Conservation (phyloP, 1,140 invertebrate species). For the Drosophila tropicalis region DNA sequence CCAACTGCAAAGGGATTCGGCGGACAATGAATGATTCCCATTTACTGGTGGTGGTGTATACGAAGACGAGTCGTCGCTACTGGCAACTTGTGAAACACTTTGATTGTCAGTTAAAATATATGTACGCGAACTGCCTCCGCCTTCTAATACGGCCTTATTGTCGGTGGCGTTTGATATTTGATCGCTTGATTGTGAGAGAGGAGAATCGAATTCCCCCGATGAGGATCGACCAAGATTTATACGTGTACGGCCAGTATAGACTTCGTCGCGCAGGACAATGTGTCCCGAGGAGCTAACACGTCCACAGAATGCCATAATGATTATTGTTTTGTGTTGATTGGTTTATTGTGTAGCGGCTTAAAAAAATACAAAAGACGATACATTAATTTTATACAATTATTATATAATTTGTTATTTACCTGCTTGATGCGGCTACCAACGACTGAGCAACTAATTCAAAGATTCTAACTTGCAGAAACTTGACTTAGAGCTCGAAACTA, state of each 20-base stretch:
- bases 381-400: not conserved
- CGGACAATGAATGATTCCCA: not conserved
- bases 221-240: not conserved
- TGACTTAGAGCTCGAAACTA: not conserved
- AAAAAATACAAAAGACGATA: not conserved
- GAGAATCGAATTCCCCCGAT: not conserved
- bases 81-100: not conserved
- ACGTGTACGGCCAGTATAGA: slow-evolving; percentile 5
- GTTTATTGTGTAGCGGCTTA: slow-evolving; percentile 2
- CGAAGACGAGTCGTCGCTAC: slow-evolving; percentile 5
- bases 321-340: slow-evolving; percentile 16
- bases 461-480: not conserved
- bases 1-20: slow-evolving; percentile 30
- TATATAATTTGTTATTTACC: not conserved
- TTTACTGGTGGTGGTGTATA: slow-evolving; percentile 16
- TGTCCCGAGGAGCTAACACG: slow-evolving; percentile 27
- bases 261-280: slow-evolving; percentile 33
- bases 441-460: not conserved
- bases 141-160: not conserved
- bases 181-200: not conserved
- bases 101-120: not conserved
- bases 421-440: slow-evolving; percentile 14
- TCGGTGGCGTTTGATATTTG: too few species aligned
- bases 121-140: not conserved
- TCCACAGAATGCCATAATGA: slow-evolving; percentile 50